Evolutionary conservation across 2,888 invertebrate genomes (phyloP), one percentile per base, ranked within the genome.

Genomic region (Polietes domitor): DNA sequence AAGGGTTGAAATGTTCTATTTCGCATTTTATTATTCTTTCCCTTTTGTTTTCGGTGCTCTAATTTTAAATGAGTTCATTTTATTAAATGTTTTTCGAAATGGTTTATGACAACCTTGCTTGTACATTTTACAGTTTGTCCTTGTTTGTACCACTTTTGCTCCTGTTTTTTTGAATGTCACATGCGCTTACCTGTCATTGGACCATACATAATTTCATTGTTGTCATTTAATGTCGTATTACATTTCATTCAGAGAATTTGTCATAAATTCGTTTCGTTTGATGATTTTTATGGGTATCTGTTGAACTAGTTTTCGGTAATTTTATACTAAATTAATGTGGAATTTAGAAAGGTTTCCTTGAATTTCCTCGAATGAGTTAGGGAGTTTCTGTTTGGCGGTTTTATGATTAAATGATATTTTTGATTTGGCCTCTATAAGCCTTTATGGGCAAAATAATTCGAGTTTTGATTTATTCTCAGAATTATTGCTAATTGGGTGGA

Each of bases 1-100:
- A 84, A 84, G 81, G 81, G 84, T 81, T 81, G n/a, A 84, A 70
- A 73, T 75, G 79, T 77, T n/a, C 77, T 80, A 77, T 80, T 77
- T 61, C 55, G 55, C 37, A 15, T 43, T 76, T 73, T 50, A 24
- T 53, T 21, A 1, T 77, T 74, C 41, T 4, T 72, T 53, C 2
- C n/a, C 43, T 53, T 58, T 79, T 78, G 74, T 80, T 58, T 63
- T 26, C 10, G 43, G 26, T 84, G 84, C 81, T 81, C 81, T 84
- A 81, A 53, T 84, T 84, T 79, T 71, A 26, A 84, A 81, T 79
- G 76, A 81, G 63, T 78, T 80, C 63, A 65, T 26, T 77, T 74
- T 1, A 17, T 63, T 58, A 6, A 37, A 12, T 70, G 19, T 41
- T 24, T 76, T n/a, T 55, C 17, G 6, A 53, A 53, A 63, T 75